Base-by-base conservation (phyloP, 1,140 invertebrate species). In the Hycleus cichorii region DNA sequence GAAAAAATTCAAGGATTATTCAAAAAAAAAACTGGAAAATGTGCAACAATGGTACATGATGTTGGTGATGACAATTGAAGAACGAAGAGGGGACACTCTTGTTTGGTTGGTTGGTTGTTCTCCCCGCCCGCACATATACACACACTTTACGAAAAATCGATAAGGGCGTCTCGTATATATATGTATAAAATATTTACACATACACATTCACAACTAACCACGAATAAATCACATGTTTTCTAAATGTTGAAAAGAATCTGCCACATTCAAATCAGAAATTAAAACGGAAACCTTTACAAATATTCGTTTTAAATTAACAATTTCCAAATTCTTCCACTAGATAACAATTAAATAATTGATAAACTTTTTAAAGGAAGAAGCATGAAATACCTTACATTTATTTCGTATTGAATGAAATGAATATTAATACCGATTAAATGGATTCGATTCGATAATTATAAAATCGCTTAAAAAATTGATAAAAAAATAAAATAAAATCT, bases 141-240 rank as follows among this genome's bases (percentile, higher is more conserved):
- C 32, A 32, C 7, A 32, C 32, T 32, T 32, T 32, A 32, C 51
- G 57, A 68, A 68, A 73, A 73, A 73, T 73, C 72, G 65, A 73
- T 73, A 73, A 73, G 72, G 72, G 72, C 70, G 72, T 73, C 32
- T 32, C 32, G 32, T 7, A 32, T 32, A 7, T 58, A 55, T 47
- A 56, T 59, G 8, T 6, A 43, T 4, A 42, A 24, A 27, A 47
- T 12, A 4, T 24, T 9, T 47, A 47, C 45, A 47, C 45, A 24
- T 9, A 42, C 40, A 42, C 40, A 42, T 42, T 7, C 40, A 42
- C 40, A 42, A 10, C 4, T 10, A 42, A 12, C 32, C 58, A 49
- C 27, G 42, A 32, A 49, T 10, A 32, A 49, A 47, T 42, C 50
- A 45, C 51, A 59, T 55, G 40, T 24, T 45, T 12, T 11, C 26